Percentiles rank a stretch among this genome's conserved stretches.
These are phyloP conservation scores for Galbula dea DNA, from an alignment of 2,113 vertebrate genomes.

Conservation along the genomic window DNA sequence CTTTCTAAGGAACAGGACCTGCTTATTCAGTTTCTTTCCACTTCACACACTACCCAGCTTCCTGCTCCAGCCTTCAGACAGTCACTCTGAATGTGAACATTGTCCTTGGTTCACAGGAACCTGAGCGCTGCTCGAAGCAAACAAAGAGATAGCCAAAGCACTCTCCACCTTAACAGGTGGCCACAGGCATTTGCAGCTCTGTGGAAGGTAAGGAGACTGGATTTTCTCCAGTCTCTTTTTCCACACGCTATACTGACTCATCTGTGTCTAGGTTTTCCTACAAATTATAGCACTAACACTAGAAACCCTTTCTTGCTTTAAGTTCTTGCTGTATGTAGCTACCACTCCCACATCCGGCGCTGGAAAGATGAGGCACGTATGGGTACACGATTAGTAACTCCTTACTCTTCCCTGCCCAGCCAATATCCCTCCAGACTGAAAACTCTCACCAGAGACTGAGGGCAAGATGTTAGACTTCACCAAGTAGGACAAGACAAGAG, in stretches of 20 bases:
- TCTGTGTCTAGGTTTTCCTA: neutral
- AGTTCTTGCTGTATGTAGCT: neutral
- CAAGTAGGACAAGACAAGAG: rapidly evolving
- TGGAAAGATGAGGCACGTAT: neutral
- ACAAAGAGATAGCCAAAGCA: neutral
- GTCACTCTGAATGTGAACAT: rapidly evolving
- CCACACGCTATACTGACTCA: rapidly evolving
- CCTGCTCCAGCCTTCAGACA: neutral
- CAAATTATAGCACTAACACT: rapidly evolving
- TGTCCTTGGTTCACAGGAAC: rapidly evolving
- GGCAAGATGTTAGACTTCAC: rapidly evolving
- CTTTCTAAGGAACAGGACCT: rapidly evolving
- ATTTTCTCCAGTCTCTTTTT: neutral
- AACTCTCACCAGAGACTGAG: rapidly evolving
- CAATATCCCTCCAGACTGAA: rapidly evolving
- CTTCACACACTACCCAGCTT: rapidly evolving
- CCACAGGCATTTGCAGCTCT: neutral
- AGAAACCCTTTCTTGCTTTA: neutral
- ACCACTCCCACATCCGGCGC: neutral
- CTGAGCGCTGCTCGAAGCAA: rapidly evolving
- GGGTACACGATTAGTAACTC: neutral
- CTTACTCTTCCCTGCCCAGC: neutral
- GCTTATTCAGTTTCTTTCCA: neutral
- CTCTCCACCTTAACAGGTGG: rapidly evolving
- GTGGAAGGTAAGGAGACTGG: rapidly evolving